These are phyloP conservation scores for Rhagonycha lutea DNA, from an alignment of 2,888 invertebrate genomes.

Conservation along the genomic window DNA sequence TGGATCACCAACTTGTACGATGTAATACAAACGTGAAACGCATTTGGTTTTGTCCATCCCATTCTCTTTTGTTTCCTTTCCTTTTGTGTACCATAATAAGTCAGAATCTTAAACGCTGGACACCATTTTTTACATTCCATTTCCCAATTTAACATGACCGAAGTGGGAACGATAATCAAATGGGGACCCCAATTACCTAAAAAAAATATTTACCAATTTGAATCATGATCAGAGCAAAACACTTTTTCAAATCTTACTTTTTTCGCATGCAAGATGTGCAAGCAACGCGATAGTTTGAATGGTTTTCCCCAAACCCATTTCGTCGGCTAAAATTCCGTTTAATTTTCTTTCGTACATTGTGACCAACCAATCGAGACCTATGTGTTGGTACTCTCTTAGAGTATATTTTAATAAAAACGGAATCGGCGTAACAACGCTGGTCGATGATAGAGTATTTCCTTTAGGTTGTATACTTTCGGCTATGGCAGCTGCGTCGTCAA, in stretches of 20 bases:
- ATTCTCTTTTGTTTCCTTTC: constrained; percentile 89
- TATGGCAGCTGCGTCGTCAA: constrained; percentile 90
- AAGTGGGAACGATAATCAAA: constrained; percentile 97
- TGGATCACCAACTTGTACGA: constrained; percentile 98
- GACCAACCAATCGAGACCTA: constrained; percentile 96
- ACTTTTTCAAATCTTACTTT: constrained; percentile 55
- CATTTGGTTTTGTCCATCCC: constrained; percentile 98
- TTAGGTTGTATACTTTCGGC: constrained; percentile 97
- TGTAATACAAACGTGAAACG: constrained; percentile 97
- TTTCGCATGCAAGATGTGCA: constrained; percentile 91
- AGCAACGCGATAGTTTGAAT: constrained; percentile 95
- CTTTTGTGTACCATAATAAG: constrained; percentile 96
- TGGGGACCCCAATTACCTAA: constrained; percentile 95
- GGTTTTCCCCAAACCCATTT: constrained; percentile 97
- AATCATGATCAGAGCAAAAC: background rate
- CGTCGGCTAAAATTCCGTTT: constrained; percentile 95
- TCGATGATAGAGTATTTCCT: constrained; percentile 94
- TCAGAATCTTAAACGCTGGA: constrained; percentile 97
- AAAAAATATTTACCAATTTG: constrained; percentile 21
- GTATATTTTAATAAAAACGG: constrained; percentile 90
- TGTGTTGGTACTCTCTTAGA: constrained; percentile 94
- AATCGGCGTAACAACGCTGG: constrained; percentile 89
- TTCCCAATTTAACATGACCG: constrained; percentile 99
- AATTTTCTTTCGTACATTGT: constrained; percentile 94
- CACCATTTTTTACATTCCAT: constrained; percentile 99